phyloP scores from a whole-genome alignment of 2,113 vertebrate species.

The Crotalus horridus region DNA sequence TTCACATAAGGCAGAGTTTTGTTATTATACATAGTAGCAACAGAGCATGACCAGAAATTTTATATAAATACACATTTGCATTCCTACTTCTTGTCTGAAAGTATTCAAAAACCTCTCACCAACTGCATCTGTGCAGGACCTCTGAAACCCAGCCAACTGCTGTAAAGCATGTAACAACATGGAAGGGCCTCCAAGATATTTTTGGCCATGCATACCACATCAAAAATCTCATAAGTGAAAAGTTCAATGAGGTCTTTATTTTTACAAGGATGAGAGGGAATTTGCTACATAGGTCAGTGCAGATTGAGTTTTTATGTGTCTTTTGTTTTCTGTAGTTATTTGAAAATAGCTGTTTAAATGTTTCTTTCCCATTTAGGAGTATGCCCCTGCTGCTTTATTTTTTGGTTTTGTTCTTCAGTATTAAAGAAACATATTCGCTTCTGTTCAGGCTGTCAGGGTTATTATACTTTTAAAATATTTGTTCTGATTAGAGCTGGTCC shows the following conservation, averaged over 20 bases:
- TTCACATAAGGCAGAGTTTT: background rate
- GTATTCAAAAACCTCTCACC: background rate
- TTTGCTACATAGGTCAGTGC: slow-evolving; percentile 2
- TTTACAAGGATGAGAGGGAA: slow-evolving; percentile 14
- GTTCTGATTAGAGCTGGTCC: background rate
- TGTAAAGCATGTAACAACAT: slow-evolving; percentile 19
- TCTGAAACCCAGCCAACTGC: background rate
- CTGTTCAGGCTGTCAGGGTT: background rate
- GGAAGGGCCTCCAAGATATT: slow-evolving; percentile 19
- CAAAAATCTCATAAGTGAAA: slow-evolving; percentile 6
- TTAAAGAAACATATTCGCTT: background rate
- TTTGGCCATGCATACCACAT: background rate
- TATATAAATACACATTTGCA: slow-evolving; percentile 5
- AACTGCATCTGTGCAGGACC: slow-evolving; percentile 2
- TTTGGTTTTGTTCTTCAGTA: background rate
- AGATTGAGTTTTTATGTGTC: background rate
- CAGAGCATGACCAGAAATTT: background rate
- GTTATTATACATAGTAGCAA: background rate
- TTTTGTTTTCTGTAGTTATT: slow-evolving; percentile 1
- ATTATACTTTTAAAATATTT: background rate
- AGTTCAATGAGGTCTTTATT: slow-evolving; percentile 27
- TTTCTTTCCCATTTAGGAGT: slow-evolving; percentile 1
- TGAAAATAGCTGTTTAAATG: background rate
- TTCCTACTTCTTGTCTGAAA: slow-evolving; percentile 3
- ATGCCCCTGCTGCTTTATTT: background rate